These are phyloP conservation scores for Brachymystax lenok DNA, from an alignment of 2,797 vertebrate species.

Conservation along the genomic window DNA sequence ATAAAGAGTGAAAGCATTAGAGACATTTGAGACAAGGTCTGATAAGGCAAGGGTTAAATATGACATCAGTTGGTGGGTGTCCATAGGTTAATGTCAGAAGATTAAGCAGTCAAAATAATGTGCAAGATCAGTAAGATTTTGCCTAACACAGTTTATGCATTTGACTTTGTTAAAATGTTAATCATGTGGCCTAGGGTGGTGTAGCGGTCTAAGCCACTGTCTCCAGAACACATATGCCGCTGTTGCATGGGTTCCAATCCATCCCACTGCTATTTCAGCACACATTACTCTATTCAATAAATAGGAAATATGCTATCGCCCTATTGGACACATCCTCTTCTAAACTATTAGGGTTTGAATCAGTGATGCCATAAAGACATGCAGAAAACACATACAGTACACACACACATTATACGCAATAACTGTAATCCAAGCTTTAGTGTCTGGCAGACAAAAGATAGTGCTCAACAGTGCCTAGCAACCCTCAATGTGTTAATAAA, in stretches of 20 bases:
- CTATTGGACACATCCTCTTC: no score
- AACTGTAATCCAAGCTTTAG: constrained; percentile 38
- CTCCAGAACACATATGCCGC: no score
- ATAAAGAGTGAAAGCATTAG: constrained; percentile 61
- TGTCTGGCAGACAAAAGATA: constrained; percentile 17
- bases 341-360: constrained; percentile 5
- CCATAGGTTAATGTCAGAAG: constrained; percentile 63
- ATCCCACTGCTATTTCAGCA: no score
- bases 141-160: constrained; percentile 36
- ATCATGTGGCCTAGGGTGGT: constrained; percentile 48
- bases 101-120: constrained; percentile 65
- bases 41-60: constrained; percentile 55
- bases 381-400: neutral
- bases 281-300: no score
- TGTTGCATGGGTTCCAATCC: no score
- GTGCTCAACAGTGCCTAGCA: constrained; percentile 37
- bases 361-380: neutral
- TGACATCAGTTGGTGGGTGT: constrained; percentile 64
- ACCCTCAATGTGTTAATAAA: constrained; percentile 38
- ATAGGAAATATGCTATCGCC: no score
- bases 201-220: constrained; percentile 10
- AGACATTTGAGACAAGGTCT: constrained; percentile 61
- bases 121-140: constrained; percentile 64
- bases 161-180: constrained; percentile 40
- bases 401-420: constrained; percentile 4